Conservation (phyloP, 2,888 invertebrate genomes). For the Erpobdella octoculata region DNA sequence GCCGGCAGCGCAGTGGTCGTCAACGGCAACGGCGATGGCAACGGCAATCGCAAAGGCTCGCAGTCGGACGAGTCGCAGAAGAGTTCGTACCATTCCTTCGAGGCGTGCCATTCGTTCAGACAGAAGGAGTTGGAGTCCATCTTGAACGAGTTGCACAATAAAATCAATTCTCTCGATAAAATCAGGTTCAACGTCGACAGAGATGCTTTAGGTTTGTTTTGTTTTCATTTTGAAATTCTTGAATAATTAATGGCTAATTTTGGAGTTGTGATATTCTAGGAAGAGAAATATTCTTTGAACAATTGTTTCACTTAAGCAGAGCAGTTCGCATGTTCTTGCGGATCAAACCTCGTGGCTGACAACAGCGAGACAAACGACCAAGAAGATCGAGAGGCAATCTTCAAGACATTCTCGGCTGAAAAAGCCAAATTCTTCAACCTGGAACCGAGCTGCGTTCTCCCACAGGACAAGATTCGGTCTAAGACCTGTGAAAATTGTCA, state of each 20-base stretch:
- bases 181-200: conserved; percentile 9
- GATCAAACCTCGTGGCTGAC: too few relatives aligned
- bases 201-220: background rate
- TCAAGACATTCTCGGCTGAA: background rate
- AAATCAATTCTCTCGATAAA: conserved; percentile 44
- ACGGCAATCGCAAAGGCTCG: background rate
- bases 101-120: background rate
- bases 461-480: too few relatives aligned
- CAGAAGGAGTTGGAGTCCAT: conserved; percentile 47
- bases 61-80: background rate
- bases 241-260: background rate
- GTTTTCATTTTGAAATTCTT: background rate
- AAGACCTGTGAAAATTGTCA: background rate
- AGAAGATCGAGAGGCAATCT: background rate
- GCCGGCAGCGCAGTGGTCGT: background rate
- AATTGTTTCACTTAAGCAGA: too few relatives aligned
- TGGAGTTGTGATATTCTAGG: too few relatives aligned
- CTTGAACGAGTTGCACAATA: conserved; percentile 45
- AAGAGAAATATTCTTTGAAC: too few relatives aligned
- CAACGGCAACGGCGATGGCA: background rate
- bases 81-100: conserved; percentile 5
- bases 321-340: too few relatives aligned
- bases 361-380: too few relatives aligned
- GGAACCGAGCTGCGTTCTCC: background rate
- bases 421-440: conserved; percentile 7